phyloP scores from a whole-genome alignment of 2,113 vertebrate species.

The Sigmodon hispidus region DNA sequence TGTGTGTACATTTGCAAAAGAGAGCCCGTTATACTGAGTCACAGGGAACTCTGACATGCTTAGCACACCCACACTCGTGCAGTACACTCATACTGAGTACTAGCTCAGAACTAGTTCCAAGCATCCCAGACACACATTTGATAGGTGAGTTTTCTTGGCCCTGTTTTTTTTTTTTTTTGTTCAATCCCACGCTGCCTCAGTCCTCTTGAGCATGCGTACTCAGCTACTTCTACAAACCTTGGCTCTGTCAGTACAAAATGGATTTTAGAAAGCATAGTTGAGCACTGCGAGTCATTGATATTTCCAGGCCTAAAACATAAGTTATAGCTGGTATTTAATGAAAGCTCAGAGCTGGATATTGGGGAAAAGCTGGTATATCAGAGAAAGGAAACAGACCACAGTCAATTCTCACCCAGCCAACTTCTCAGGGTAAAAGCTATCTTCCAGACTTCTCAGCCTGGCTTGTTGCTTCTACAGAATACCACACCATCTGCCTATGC shows the following conservation, averaged over 20 bases:
- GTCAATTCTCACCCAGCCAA: too few relatives aligned
- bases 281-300: neutral
- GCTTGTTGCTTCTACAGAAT: too few relatives aligned
- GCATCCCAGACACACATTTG: neutral
- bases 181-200: neutral
- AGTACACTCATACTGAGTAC: neutral
- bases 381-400: too few relatives aligned
- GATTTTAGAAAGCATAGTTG: neutral
- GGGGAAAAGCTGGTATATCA: too few relatives aligned
- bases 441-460: too few relatives aligned
- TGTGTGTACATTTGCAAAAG: neutral
- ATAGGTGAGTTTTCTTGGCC: neutral
- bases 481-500: too few relatives aligned
- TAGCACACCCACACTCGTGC: neutral
- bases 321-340: too few relatives aligned
- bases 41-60: neutral
- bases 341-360: too few relatives aligned
- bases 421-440: too few relatives aligned
- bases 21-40: neutral
- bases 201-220: neutral
- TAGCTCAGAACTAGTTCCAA: neutral
- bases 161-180: neutral
- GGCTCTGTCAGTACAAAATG: neutral
- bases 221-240: neutral
- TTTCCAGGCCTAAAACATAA: neutral